Conservation (phyloP, 2,888 invertebrate genomes). For the Plebejus argus region DNA sequence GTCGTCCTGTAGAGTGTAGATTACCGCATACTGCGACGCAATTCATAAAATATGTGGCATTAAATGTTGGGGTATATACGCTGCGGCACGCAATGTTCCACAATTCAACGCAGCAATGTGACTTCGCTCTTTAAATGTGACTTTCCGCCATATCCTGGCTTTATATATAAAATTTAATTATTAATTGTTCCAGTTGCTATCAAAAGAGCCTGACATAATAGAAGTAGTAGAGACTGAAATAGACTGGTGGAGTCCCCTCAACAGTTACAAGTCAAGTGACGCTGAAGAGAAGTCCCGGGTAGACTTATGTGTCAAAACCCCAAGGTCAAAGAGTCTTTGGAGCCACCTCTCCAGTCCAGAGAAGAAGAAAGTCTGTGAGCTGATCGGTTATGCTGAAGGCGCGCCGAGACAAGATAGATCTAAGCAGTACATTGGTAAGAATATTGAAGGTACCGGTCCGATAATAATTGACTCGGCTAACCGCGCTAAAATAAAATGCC, state of each 20-base stretch:
- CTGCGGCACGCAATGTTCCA: too few relatives aligned
- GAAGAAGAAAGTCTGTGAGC: conserved; percentile 80
- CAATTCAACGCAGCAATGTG: too few relatives aligned
- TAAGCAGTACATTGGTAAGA: conserved; percentile 81
- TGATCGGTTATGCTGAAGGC: conserved; percentile 83
- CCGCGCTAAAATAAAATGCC: too few relatives aligned
- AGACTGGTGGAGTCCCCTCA: conserved; percentile 71
- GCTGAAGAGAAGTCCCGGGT: conserved; percentile 56
- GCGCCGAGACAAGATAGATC: conserved; percentile 69
- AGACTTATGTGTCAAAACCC: conserved; percentile 77
- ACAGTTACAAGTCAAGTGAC: conserved; percentile 54
- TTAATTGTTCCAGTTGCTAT: conserved; percentile 53
- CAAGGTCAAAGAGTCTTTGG: conserved; percentile 78
- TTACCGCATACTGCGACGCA: too few relatives aligned
- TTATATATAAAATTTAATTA: too few relatives aligned
- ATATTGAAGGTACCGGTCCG: too few relatives aligned
- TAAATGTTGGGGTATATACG: too few relatives aligned
- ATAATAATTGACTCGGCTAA: too few relatives aligned
- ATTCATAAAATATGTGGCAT: too few relatives aligned
- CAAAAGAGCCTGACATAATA: conserved; percentile 70
- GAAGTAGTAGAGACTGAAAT: conserved; percentile 73
- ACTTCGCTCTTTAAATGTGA: too few relatives aligned
- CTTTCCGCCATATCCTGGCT: too few relatives aligned
- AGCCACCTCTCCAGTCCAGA: conserved; percentile 84
- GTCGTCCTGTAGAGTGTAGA: too few relatives aligned